Base-by-base conservation (phyloP, 2,113 vertebrate species). In the Parus major region DNA sequence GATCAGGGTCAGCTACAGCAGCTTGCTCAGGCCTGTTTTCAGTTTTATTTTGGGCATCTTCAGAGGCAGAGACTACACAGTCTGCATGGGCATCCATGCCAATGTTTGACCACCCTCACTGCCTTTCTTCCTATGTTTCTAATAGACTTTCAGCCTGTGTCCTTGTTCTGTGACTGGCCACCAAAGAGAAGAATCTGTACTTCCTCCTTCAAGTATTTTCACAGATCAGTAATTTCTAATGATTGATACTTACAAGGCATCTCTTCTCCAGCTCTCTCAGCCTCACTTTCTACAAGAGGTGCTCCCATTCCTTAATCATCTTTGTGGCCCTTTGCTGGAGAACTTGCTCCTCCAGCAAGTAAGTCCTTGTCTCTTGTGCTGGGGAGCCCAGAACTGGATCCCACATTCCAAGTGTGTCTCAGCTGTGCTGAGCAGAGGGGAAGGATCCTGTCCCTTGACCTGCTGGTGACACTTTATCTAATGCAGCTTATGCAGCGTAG, bases 211-310 rank as follows among this genome's bases (percentile, higher is more conserved):
- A 18, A 12, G 2, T 69, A 29, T 80, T 80, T 90, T n/a, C 42
- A 2, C 11, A 35, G 1, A 2, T 52, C 0, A 4, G 0, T 63
- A 55, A 70, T 39, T 39, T 39, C 39, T 39, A 39, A 39, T 39
- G 39, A 39, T 39, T 39, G 23, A 33, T 5, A 7, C 11, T 31
- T 15, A 6, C 14, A 61, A 61, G 27, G 12, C 24, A 36, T 68
- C 24, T 57, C 12, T 27, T 76, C 27, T 60, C 7, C 39, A 57
- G 6, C 17, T 63, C 15, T 60, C 17, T 81, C 12, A 41, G 14
- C 15, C n/a, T 76, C 2, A 10, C 20, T 9, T 73, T 57, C 7
- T 39, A 13, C 12, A 39, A 89, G 55, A 46, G 10, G 10, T 56
- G 11, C 7, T 68, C 4, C 23, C 3, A 7, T 68, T 65, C 15